Evolutionary conservation across 2,797 vertebrate genomes (phyloP).

Genomic region (Scolopax rusticola): DNA sequence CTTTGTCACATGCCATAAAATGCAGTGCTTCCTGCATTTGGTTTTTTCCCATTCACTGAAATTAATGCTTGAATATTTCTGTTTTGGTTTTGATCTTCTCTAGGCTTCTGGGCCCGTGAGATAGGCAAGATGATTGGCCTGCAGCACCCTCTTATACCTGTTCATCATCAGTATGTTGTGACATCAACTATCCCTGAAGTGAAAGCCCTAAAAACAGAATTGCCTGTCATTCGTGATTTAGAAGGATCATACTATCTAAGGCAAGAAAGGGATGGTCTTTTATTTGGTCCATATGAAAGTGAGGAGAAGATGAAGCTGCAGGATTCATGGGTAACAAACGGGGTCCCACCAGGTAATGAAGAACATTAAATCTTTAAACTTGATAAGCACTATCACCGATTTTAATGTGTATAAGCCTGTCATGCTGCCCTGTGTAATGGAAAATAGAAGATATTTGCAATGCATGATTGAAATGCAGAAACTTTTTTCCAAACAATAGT

Average conservation of each 20-base stretch:
- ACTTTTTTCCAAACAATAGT: background rate
- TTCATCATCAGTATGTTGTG: slow-evolving; percentile 97
- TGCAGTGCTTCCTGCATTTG: background rate
- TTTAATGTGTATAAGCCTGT: background rate
- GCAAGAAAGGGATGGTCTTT: slow-evolving; percentile 94
- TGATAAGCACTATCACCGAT: background rate
- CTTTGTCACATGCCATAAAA: background rate
- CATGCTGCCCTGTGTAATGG: background rate
- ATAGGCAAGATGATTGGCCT: slow-evolving; percentile 92
- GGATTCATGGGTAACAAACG: slow-evolving; percentile 91
- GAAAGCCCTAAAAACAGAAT: slow-evolving; percentile 90
- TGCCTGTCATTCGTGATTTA: slow-evolving; percentile 93
- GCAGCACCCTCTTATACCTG: slow-evolving; percentile 93
- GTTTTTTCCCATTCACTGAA: background rate
- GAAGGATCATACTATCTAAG: slow-evolving; percentile 95
- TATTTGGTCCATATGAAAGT: slow-evolving; percentile 95
- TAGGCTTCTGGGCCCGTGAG: slow-evolving; percentile 97
- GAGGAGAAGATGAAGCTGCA: slow-evolving; percentile 95
- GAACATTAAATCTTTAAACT: background rate
- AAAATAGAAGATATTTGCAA: background rate
- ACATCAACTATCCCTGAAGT: slow-evolving; percentile 95
- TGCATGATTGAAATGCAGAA: background rate
- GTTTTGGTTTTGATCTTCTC: background rate
- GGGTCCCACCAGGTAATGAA: slow-evolving; percentile 91
- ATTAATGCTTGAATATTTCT: background rate